Evolutionary conservation across 2,888 invertebrate species (phyloP).

Genomic region (Mythimna lalbum): DNA sequence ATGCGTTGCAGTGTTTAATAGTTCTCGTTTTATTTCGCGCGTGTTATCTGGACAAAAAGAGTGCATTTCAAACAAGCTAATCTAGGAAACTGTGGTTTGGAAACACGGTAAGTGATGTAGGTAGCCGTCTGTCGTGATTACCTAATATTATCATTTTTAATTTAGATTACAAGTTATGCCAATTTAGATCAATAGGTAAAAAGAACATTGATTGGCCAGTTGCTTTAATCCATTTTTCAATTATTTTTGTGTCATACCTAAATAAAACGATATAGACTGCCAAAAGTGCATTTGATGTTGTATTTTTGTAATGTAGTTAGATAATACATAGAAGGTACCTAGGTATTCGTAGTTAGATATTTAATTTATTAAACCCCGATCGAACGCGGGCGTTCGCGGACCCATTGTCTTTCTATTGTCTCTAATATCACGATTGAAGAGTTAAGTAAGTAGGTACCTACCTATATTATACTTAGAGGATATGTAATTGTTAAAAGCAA

Average conservation of each 20-base stretch:
- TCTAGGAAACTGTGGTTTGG: slow-evolving; percentile 60
- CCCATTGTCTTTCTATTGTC: too few relatives aligned
- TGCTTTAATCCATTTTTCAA: background rate
- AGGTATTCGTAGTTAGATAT: too few relatives aligned
- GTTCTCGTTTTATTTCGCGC: slow-evolving; percentile 65
- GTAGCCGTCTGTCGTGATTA: slow-evolving; percentile 6
- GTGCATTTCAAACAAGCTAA: slow-evolving; percentile 73
- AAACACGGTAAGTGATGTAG: slow-evolving; percentile 51
- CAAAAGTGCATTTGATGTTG: too few relatives aligned
- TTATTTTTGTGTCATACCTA: background rate
- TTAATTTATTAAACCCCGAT: too few relatives aligned
- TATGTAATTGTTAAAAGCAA: background rate
- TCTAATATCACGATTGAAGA: too few relatives aligned
- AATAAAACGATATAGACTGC: background rate
- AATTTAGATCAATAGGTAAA: slow-evolving; percentile 4
- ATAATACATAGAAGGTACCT: too few relatives aligned
- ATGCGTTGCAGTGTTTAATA: slow-evolving; percentile 74
- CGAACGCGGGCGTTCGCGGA: too few relatives aligned
- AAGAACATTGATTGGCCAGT: background rate
- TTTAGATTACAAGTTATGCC: background rate
- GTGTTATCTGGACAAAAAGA: slow-evolving; percentile 74
- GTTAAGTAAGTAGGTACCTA: too few relatives aligned
- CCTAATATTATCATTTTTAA: slow-evolving; percentile 10
- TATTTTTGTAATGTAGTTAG: too few relatives aligned
- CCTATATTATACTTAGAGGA: too few relatives aligned